Evolutionary conservation across 1,140 invertebrate genomes (phyloP).

Genomic region (Neoseiulus cucumeris): DNA sequence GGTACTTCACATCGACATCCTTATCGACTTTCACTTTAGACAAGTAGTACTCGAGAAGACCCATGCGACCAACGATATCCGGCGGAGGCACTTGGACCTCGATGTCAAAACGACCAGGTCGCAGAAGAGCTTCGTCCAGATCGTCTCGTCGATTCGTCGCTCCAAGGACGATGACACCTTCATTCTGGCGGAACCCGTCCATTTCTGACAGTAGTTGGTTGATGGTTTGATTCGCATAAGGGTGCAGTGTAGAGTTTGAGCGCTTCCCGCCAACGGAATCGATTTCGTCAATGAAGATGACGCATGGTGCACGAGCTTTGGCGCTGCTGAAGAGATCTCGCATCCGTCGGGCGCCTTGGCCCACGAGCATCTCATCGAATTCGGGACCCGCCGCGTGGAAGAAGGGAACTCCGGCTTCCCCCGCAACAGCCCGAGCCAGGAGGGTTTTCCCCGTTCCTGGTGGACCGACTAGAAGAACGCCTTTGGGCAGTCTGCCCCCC

Average conservation of each 20-base stretch:
- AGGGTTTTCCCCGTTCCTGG: slow-evolving; percentile 92
- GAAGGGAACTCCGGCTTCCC: slow-evolving; percentile 93
- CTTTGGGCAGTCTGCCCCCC: slow-evolving; percentile 92
- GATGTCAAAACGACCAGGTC: slow-evolving; percentile 90
- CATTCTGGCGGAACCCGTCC: slow-evolving; percentile 93
- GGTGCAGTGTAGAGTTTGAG: slow-evolving; percentile 83
- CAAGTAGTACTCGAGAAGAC: slow-evolving; percentile 75
- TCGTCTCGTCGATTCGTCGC: slow-evolving; percentile 91
- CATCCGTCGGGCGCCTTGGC: slow-evolving; percentile 81
- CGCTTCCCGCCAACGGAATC: slow-evolving; percentile 92
- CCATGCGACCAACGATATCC: slow-evolving; percentile 68
- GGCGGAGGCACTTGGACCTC: slow-evolving; percentile 73
- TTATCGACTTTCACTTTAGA: slow-evolving; percentile 35
- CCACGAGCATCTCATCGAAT: slow-evolving; percentile 96
- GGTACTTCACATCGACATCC: slow-evolving; percentile 57
- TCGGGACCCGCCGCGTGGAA: slow-evolving; percentile 94
- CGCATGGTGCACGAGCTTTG: slow-evolving; percentile 79
- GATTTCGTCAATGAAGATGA: slow-evolving; percentile 98
- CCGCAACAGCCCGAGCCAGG: slow-evolving; percentile 87
- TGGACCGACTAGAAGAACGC: slow-evolving; percentile 78
- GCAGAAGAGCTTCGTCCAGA: slow-evolving; percentile 74
- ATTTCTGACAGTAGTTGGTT: slow-evolving; percentile 95
- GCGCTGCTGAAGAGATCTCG: slow-evolving; percentile 84
- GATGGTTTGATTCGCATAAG: slow-evolving; percentile 97
- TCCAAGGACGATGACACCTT: slow-evolving; percentile 90